A percentile compares a stretch with the other conserved stretches of the same genome.
Evolutionary conservation across 2,797 vertebrate species (phyloP).

Genomic region (Liasis olivaceus): DNA sequence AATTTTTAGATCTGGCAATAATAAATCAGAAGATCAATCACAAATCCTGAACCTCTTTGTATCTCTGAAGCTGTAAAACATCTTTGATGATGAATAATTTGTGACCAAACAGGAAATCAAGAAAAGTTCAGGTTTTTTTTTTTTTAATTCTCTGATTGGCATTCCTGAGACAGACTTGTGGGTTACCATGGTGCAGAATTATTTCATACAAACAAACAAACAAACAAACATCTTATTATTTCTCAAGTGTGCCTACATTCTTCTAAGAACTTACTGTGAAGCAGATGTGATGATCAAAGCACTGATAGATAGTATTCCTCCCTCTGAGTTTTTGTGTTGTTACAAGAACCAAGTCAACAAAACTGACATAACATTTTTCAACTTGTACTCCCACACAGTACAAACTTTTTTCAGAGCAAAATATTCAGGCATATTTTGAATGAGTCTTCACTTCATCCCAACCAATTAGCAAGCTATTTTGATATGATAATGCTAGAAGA

Average conservation of each 20-base stretch:
- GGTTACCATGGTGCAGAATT: neutral
- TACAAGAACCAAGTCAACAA: neutral
- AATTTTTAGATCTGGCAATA: neutral
- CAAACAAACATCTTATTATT: neutral
- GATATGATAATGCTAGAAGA: slow-evolving; percentile 63
- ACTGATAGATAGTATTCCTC: neutral
- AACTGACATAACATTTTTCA: neutral
- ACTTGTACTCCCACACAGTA: neutral
- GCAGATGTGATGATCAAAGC: neutral
- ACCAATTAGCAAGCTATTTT: slow-evolving; percentile 65
- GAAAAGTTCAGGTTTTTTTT: no score
- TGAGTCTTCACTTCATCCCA: slow-evolving; percentile 64
- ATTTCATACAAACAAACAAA: neutral
- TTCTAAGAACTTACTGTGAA: neutral
- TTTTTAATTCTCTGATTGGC: neutral
- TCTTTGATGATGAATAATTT: neutral
- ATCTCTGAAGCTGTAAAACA: neutral
- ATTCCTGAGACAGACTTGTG: neutral
- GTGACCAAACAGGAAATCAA: neutral
- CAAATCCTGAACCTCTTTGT: neutral
- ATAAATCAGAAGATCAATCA: neutral
- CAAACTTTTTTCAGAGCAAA: neutral
- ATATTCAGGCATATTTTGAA: neutral
- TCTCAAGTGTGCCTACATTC: neutral
- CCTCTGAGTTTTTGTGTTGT: neutral